Evolutionary conservation across 2,797 vertebrate genomes (phyloP).

Genomic region (Neolamprologus multifasciatus): DNA sequence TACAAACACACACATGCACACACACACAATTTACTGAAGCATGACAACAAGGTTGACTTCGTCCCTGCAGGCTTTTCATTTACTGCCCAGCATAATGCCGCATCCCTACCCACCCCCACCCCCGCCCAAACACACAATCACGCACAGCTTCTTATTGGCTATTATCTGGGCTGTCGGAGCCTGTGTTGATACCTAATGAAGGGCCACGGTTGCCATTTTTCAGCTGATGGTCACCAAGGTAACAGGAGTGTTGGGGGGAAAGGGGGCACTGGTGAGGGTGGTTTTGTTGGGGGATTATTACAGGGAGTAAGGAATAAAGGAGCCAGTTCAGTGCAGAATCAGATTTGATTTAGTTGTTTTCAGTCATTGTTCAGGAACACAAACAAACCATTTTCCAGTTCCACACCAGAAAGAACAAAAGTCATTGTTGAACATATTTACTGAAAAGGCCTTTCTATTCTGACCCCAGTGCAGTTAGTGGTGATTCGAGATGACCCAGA

Average conservation of each 20-base stretch:
- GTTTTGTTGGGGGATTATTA: not conserved
- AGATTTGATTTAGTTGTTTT: not conserved
- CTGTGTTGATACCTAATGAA: slow-evolving; percentile 95
- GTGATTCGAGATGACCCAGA: not conserved
- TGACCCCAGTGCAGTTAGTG: not conserved
- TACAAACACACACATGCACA: not conserved
- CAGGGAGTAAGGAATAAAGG: not conserved
- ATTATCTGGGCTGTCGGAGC: slow-evolving; percentile 96
- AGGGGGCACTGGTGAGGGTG: not conserved
- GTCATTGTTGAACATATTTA: not conserved
- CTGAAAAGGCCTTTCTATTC: not conserved
- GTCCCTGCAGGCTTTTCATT: slow-evolving; percentile 82
- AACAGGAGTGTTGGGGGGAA: slow-evolving; percentile 54
- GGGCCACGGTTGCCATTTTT: slow-evolving; percentile 91
- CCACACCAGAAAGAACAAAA: not conserved
- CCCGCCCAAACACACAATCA: not conserved
- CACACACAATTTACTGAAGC: slow-evolving; percentile 73
- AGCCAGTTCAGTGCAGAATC: not conserved
- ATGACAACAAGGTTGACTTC: slow-evolving; percentile 74
- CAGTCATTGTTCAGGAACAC: not conserved
- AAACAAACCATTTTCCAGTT: not conserved
- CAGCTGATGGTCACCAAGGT: slow-evolving; percentile 88
- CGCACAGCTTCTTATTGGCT: slow-evolving; percentile 81
- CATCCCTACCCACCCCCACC: not conserved
- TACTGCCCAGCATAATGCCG: slow-evolving; percentile 53